Evolutionary conservation across 2,113 vertebrate genomes (phyloP).

Genomic region (Bostrychus sinensis): DNA sequence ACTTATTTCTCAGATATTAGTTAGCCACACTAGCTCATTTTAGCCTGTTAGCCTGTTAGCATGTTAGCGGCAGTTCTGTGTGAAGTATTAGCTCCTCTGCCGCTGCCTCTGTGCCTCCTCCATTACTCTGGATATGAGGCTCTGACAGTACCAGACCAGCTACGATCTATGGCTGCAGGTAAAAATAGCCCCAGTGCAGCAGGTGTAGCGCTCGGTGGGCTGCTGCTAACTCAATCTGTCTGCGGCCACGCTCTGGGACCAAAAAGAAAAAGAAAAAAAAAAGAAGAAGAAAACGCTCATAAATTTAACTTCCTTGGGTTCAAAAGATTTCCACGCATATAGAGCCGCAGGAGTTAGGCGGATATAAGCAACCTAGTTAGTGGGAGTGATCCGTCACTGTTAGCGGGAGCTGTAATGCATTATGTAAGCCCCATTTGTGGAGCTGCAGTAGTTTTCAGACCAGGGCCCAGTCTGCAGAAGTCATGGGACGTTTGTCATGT

Average conservation of each 20-base stretch:
- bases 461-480: neutral
- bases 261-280: no score
- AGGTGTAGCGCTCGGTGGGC: slow-evolving; percentile 52
- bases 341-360: slow-evolving; percentile 3
- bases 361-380: slow-evolving; percentile 47
- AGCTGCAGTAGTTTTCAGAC: slow-evolving; percentile 2
- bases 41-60: neutral
- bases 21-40: no score
- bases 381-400: slow-evolving; percentile 19
- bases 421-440: neutral
- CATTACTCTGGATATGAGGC: slow-evolving; percentile 46
- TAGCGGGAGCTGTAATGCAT: slow-evolving; percentile 6
- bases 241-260: slow-evolving; percentile 33
- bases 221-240: slow-evolving; percentile 24
- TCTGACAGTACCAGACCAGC: slow-evolving; percentile 66
- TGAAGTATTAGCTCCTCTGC: slow-evolving; percentile 13
- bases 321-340: slow-evolving; percentile 23
- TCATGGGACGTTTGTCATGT: neutral
- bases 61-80: neutral
- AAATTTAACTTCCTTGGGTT: slow-evolving; percentile 50
- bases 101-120: slow-evolving; percentile 27
- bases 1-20: no score
- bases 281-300: slow-evolving; percentile 42
- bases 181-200: slow-evolving; percentile 62
- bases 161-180: slow-evolving; percentile 59